These are phyloP conservation scores for Venturia canescens DNA, from an alignment of 1,140 invertebrate species.

Conservation along the genomic window DNA sequence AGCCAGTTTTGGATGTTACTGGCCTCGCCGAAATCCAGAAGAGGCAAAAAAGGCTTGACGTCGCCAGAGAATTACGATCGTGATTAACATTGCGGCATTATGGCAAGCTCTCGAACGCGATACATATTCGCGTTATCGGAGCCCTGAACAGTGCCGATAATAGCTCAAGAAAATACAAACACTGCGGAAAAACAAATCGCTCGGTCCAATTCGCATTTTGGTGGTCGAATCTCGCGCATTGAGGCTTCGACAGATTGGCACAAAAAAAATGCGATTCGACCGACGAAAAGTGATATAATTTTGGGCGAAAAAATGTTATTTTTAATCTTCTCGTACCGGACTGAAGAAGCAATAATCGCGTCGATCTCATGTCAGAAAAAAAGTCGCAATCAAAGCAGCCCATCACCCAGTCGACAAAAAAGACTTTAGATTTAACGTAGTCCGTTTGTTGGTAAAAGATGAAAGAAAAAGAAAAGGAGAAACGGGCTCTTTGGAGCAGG, in stretches of 20 bases:
- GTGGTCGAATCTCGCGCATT: too few species aligned
- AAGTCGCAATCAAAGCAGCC: background rate
- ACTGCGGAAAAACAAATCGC: background rate
- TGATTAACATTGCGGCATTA: background rate
- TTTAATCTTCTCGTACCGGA: background rate
- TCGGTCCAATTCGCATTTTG: too few species aligned
- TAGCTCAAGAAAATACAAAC: constrained; percentile 50
- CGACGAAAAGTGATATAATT: background rate
- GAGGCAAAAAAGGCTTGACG: constrained; percentile 47
- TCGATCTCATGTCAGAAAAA: background rate
- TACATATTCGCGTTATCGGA: constrained; percentile 67
- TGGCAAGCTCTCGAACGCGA: constrained; percentile 43
- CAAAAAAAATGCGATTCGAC: too few species aligned
- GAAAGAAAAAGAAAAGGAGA: constrained; percentile 8
- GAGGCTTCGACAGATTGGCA: too few species aligned
- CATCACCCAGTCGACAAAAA: background rate
- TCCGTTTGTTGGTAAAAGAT: background rate
- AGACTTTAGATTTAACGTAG: background rate
- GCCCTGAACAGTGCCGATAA: constrained; percentile 66
- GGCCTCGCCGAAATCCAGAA: constrained; percentile 37
- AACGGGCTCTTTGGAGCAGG: constrained; percentile 37
- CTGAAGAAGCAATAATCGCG: background rate
- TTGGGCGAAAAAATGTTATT: background rate
- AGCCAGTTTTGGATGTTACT: constrained; percentile 27
- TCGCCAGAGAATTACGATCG: background rate